These are phyloP conservation scores for Danio albolineatus DNA, from an alignment of 2,797 vertebrate species.

Conservation along the genomic window DNA sequence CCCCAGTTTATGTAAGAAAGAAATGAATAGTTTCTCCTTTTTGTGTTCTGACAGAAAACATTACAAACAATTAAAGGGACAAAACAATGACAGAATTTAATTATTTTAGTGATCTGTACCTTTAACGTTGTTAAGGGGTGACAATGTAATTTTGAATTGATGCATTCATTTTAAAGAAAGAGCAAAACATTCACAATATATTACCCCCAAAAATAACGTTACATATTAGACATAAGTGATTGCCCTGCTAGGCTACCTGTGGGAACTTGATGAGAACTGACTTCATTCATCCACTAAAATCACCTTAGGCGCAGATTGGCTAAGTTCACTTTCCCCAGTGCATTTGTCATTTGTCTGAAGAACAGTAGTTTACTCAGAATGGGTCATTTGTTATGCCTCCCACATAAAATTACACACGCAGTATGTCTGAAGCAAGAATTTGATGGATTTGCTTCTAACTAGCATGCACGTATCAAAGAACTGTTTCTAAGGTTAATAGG, in stretches of 20 bases:
- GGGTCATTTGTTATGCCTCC: not conserved
- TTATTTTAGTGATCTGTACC: too few species aligned
- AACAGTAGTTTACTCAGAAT: conserved; percentile 13
- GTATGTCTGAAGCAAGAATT: conserved; percentile 11
- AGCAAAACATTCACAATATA: not conserved
- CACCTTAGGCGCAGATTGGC: not conserved
- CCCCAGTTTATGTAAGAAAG: too few species aligned
- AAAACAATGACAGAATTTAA: not conserved
- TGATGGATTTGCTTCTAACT: conserved; percentile 40
- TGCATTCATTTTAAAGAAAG: not conserved
- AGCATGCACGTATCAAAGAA: not conserved
- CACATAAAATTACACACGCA: not conserved
- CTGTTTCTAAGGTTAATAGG: conserved; percentile 9
- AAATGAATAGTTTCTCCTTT: too few species aligned
- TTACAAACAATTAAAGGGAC: not conserved
- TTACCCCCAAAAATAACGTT: too few species aligned
- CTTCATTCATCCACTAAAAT: not conserved
- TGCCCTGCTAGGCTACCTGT: not conserved
- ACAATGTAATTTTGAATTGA: not conserved
- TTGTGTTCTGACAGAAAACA: not conserved
- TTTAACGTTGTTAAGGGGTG: too few species aligned
- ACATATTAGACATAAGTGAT: not conserved
- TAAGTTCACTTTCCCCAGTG: conserved; percentile 7
- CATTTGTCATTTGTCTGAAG: conserved; percentile 4
- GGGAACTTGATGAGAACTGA: not conserved